Conservation (phyloP, 37 sponge, comb jelly and placozoan species). For the Spongia lamella region DNA sequence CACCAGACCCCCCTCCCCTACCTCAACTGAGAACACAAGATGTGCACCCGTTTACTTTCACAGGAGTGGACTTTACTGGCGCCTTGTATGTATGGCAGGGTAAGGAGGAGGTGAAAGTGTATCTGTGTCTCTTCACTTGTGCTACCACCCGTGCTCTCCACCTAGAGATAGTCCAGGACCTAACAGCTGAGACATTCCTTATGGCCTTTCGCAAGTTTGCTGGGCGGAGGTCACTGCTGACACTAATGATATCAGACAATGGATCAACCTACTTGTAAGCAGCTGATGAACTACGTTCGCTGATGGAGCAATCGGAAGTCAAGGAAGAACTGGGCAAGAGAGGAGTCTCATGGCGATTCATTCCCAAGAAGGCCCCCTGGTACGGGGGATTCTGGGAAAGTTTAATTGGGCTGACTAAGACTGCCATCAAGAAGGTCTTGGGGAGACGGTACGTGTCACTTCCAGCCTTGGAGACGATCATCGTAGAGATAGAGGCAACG, state of each 20-base stretch:
- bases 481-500: too few species aligned
- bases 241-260: constrained; percentile 1
- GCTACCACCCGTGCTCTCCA: constrained; percentile 15
- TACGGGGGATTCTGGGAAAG: too few species aligned
- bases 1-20: constrained; percentile 36
- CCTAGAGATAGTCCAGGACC: background rate
- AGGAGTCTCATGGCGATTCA: too few species aligned
- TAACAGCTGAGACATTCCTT: constrained; percentile 6
- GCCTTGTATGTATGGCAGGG: constrained; percentile 6
- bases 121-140: background rate
- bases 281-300: too few species aligned
- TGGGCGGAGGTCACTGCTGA: background rate
- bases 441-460: too few species aligned
- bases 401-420: too few species aligned
- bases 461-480: too few species aligned
- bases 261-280: too few species aligned
- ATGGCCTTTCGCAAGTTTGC: background rate
- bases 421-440: too few species aligned
- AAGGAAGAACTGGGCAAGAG: too few species aligned
- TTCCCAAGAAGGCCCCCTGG: too few species aligned
- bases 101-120: background rate
- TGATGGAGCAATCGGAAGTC: too few species aligned
- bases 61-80: constrained; percentile 33
- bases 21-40: constrained; percentile 23
- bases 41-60: constrained; percentile 17